Evolutionary conservation across 2,797 vertebrate species (phyloP).

Genomic region (Taeniopygia guttata): DNA sequence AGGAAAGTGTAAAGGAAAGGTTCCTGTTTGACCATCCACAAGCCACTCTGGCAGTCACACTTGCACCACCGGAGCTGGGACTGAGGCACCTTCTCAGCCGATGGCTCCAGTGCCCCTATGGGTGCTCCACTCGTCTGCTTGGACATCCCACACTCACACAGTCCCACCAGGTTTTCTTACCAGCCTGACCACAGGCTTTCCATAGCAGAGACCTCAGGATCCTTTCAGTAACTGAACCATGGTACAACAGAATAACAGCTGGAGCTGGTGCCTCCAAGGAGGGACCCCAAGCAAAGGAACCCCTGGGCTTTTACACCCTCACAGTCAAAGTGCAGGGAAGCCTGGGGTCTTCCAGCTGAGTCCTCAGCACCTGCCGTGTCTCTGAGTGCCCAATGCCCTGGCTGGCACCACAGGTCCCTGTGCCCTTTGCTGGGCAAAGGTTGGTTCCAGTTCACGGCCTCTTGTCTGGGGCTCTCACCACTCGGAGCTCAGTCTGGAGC

Average conservation of each 20-base stretch:
- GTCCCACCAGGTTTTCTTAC: neutral
- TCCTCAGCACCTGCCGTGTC: neutral
- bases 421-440: neutral
- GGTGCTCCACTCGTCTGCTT: neutral
- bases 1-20: neutral
- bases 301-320: no score
- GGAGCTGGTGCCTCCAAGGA: neutral
- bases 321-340: neutral
- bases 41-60: neutral
- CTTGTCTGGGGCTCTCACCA: neutral
- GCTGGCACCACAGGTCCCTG: neutral
- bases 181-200: neutral
- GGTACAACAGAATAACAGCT: neutral
- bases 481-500: fast-evolving
- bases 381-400: fast-evolving
- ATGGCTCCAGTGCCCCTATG: neutral
- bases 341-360: neutral
- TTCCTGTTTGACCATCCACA: neutral
- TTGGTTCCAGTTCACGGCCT: neutral
- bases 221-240: neutral
- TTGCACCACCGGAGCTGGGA: neutral
- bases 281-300: neutral
- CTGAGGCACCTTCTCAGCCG: neutral
- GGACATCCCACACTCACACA: neutral
- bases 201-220: neutral